Evolutionary conservation across 1,140 invertebrate species (phyloP), one percentile per base, ranked within the genome.

Genomic region (Campoletis sonorensis): DNA sequence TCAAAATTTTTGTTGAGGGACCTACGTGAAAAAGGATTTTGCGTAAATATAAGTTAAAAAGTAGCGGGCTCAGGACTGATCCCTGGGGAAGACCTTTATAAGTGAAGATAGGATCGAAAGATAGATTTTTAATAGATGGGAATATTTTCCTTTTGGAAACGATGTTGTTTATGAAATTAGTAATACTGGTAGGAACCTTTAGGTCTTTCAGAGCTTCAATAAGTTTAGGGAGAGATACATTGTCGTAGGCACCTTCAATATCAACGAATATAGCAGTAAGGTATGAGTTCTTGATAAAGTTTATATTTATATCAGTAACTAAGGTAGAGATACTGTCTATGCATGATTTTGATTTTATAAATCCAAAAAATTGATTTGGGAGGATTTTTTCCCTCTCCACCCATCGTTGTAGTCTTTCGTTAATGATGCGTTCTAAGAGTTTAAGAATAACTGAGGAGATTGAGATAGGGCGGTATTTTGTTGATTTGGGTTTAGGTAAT

Each of bases 351-450:
- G 1, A 18, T 1, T n/a, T 26, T 18, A 45, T 26, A 23, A 75
- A 75, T 1, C 72, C 45, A 30, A 75, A 75, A 54, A 75, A 75
- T n/a, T 75, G 79, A 0, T 78, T 81, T 13, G 67, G 80, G 1
- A 83, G 23, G 21, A 71, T 37, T n/a, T 49, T 37, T 58, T 79
- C 21, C 16, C 27, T 70, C 51, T 82, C 72, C 1, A 77, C 40
- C 4, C 3, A 27, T 10, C 23, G 23, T n/a, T 64, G 61, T 1
- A 64, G 8, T 23, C 61, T 1, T 5, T 1, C 26, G 11, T 64
- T 64, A 10, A 64, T 64, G 8, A 64, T 26, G 3, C 23, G n/a
- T 27, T 64, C 61, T 4, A 64, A 26, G 2, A 64, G 3, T 64
- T 64, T 64, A 0, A 64, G 23, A 10, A 64, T 7, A 3, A 64